Conservation (phyloP, 2,888 invertebrate species). For the Cataglyphis albicans region DNA sequence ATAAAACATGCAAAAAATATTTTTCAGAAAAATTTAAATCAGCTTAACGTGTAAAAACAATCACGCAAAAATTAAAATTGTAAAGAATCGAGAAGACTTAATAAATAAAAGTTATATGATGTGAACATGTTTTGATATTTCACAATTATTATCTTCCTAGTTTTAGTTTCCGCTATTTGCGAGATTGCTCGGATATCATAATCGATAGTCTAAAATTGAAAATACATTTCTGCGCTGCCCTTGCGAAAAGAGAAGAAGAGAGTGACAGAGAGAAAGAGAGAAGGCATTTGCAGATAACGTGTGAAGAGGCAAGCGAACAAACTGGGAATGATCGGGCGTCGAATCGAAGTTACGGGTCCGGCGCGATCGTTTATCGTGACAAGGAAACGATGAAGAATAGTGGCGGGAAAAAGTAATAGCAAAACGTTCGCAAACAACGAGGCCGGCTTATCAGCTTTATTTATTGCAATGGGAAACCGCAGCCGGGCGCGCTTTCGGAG, state of each 20-base stretch:
- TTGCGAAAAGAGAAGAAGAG: neutral
- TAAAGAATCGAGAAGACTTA: neutral
- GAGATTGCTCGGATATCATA: neutral
- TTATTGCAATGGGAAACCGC: constrained; percentile 77
- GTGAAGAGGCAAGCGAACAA: constrained; percentile 17
- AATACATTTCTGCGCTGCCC: constrained; percentile 21
- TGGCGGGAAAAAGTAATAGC: constrained; percentile 75
- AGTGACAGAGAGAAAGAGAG: neutral
- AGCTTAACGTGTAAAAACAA: neutral
- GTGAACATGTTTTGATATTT: neutral
- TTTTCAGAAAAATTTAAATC: constrained; percentile 21
- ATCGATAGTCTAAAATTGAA: constrained; percentile 5
- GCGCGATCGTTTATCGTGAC: constrained; percentile 66
- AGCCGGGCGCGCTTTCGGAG: constrained; percentile 72
- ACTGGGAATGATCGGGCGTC: constrained; percentile 45
- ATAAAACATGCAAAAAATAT: neutral
- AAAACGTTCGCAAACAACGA: constrained; percentile 77
- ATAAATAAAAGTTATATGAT: neutral
- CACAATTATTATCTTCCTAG: constrained; percentile 4
- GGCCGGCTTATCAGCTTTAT: constrained; percentile 80
- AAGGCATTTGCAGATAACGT: constrained; percentile 40
- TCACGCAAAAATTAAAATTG: neutral
- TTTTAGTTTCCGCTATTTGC: neutral
- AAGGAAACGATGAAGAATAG: constrained; percentile 67
- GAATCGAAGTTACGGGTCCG: constrained; percentile 57